Percentiles rank a stretch among this genome's conserved stretches.
Evolutionary conservation across 2,888 invertebrate species (phyloP).

Genomic region (Acanthopleura granulata): DNA sequence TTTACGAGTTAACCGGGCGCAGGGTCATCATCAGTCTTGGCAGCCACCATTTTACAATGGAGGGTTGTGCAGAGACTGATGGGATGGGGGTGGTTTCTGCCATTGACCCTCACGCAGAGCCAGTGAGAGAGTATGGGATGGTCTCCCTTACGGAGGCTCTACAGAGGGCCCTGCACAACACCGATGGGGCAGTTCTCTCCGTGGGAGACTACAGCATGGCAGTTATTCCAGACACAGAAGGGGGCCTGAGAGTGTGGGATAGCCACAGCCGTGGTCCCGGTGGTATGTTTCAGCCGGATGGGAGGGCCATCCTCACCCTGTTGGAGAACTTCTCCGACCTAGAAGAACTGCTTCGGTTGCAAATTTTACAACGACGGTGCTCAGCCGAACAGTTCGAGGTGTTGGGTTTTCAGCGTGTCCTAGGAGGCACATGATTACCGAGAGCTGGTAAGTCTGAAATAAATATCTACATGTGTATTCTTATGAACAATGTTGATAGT

Average conservation of each 20-base stretch:
- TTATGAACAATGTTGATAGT: too few species aligned
- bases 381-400: too few species aligned
- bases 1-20: not conserved
- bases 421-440: too few species aligned
- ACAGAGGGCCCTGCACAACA: not conserved
- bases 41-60: not conserved
- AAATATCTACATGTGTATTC: too few species aligned
- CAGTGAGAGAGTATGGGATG: not conserved
- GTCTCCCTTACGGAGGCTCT: not conserved
- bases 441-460: too few species aligned
- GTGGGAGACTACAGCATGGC: not conserved
- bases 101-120: not conserved
- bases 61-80: not conserved
- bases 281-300: not conserved
- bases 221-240: not conserved
- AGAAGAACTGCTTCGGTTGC: not conserved
- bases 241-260: not conserved
- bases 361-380: not conserved
- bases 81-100: not conserved
- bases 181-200: not conserved
- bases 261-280: constrained; percentile 1
- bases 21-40: not conserved
- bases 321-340: not conserved
- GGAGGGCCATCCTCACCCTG: not conserved
- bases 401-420: too few species aligned